phyloP scores from a whole-genome alignment of 2,797 vertebrate species.

The Octomys mimax region DNA sequence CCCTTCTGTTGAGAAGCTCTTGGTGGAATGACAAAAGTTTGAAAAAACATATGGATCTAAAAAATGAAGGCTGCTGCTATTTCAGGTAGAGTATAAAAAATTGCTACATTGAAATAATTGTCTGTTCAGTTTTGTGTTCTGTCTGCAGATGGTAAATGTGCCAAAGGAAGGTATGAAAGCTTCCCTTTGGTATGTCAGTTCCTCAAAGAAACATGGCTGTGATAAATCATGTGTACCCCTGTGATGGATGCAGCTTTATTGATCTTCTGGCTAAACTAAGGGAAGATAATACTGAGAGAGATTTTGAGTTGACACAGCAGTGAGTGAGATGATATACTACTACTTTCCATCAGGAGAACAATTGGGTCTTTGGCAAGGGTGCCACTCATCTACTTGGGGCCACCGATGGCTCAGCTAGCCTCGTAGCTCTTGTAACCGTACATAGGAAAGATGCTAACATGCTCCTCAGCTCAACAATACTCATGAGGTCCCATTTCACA shows the following conservation, averaged over 20 bases:
- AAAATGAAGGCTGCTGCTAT: neutral
- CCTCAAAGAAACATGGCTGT: conserved; percentile 12
- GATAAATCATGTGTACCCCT: conserved; percentile 38
- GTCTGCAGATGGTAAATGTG: neutral
- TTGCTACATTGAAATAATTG: neutral
- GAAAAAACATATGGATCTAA: neutral
- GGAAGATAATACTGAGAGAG: neutral
- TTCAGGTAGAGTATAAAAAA: neutral
- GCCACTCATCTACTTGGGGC: neutral
- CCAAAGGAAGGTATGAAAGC: neutral
- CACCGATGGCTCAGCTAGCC: neutral
- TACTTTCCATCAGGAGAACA: conserved; percentile 16
- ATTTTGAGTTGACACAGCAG: neutral
- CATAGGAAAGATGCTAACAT: neutral
- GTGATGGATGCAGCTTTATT: neutral
- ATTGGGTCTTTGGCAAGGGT: neutral
- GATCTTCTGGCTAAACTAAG: conserved; percentile 3
- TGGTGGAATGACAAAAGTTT: neutral
- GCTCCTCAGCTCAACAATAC: neutral
- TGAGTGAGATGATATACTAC: neutral
- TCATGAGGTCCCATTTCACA: neutral
- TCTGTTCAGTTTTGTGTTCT: neutral
- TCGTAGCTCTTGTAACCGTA: neutral
- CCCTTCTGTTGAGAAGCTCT: neutral
- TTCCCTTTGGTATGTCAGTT: neutral